Conservation (phyloP, 2,113 vertebrate genomes). For the Sorex araneus region DNA sequence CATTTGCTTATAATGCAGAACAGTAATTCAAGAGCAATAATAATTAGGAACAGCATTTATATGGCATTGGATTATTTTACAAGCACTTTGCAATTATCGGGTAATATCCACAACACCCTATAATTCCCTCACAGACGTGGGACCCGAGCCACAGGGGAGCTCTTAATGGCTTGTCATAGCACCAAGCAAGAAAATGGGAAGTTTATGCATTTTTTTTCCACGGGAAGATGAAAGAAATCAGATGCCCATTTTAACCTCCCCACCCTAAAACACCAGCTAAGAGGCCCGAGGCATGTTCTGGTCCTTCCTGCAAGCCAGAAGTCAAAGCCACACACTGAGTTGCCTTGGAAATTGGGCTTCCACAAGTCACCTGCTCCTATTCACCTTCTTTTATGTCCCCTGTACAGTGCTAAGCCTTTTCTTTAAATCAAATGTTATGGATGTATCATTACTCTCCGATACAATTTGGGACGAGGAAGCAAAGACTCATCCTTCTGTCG, state of each 20-base stretch:
- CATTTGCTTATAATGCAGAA: constrained; percentile 65
- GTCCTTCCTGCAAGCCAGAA: neutral
- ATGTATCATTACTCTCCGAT: neutral
- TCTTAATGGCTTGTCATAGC: constrained; percentile 62
- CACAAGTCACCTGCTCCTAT: neutral
- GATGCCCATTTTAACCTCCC: neutral
- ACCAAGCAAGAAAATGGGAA: constrained; percentile 50
- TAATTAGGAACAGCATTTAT: constrained; percentile 77
- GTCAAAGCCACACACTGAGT: neutral
- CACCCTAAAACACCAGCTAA: neutral
- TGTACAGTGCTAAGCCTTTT: neutral
- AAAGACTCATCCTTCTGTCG: neutral
- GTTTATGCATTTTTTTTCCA: neutral
- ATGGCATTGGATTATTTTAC: constrained; percentile 71
- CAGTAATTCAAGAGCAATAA: constrained; percentile 68
- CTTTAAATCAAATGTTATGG: neutral
- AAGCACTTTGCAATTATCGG: constrained; percentile 65
- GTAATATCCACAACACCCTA: constrained; percentile 67
- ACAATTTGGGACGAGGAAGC: neutral
- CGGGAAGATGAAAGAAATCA: constrained; percentile 48
- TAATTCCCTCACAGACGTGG: neutral
- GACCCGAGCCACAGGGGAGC: constrained; percentile 54
- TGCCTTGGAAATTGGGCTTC: neutral
- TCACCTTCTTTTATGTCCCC: neutral
- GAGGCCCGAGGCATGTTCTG: neutral